These are phyloP conservation scores for Drosophila vallismaia DNA, from an alignment of 2,888 invertebrate genomes.

Conservation along the genomic window DNA sequence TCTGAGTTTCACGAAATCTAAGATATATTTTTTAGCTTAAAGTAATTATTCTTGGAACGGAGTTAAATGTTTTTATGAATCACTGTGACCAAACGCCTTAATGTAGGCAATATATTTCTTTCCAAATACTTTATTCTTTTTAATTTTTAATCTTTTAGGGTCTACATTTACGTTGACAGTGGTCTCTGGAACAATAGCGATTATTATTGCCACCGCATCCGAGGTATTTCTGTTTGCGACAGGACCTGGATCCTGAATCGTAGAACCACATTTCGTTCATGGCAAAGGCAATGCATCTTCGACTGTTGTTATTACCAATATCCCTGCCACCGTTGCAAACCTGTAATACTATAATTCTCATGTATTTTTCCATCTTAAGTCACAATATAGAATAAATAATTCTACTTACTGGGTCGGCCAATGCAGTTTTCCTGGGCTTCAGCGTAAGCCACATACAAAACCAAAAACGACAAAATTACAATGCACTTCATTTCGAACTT, in stretches of 20 bases:
- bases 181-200: constrained; percentile 25
- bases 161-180: constrained; percentile 16
- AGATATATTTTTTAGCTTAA: neutral
- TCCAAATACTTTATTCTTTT: neutral
- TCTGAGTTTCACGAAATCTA: neutral
- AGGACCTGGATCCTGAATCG: neutral
- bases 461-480: neutral
- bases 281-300: neutral
- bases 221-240: constrained; percentile 15
- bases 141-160: neutral
- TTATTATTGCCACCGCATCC: constrained; percentile 47
- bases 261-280: constrained; percentile 42
- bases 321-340: constrained; percentile 17
- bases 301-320: constrained; percentile 10
- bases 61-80: neutral
- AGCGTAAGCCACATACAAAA: neutral
- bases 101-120: neutral
- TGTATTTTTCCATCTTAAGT: too few species aligned
- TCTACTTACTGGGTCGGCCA: neutral
- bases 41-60: neutral
- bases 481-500: neutral
- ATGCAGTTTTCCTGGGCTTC: neutral
- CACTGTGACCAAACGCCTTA: neutral
- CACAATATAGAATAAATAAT: neutral
- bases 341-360: neutral